These are phyloP conservation scores for Luperina testacea DNA, from an alignment of 2,888 invertebrate genomes.

Conservation along the genomic window DNA sequence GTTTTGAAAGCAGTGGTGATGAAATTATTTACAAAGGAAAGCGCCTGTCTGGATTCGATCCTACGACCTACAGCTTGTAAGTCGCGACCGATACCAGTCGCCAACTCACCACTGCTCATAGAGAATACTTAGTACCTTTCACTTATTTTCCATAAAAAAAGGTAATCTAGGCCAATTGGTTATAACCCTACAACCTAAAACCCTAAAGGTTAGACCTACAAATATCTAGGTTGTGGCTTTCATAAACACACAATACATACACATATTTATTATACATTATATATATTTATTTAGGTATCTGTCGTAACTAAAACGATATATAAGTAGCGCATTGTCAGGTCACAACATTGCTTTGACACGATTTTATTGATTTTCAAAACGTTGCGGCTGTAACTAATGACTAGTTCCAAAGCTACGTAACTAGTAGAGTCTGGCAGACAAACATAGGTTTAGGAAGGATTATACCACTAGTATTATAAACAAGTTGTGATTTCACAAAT, in stretches of 20 bases:
- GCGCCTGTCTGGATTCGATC: not conserved
- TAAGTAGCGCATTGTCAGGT: conserved; percentile 8
- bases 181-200: not conserved
- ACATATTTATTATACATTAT: not conserved
- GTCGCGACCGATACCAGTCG: not conserved
- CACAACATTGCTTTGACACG: conserved; percentile 39
- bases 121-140: too few species aligned
- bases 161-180: conserved; percentile 10
- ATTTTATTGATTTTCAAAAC: conserved; percentile 49
- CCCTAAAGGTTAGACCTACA: not conserved
- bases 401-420: conserved; percentile 2
- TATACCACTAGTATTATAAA: not conserved
- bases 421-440: not conserved
- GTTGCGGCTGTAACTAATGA: conserved; percentile 7
- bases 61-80: not conserved
- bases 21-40: not conserved
- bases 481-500: too few species aligned
- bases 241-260: not conserved
- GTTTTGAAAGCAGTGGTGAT: not conserved
- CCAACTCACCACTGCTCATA: too few species aligned
- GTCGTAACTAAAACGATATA: conserved; percentile 7
- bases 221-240: conserved; percentile 22
- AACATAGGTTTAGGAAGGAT: not conserved
- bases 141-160: not conserved
- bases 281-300: conserved; percentile 3